These are phyloP conservation scores for Alcis repandata DNA, from an alignment of 2,888 invertebrate species.

Conservation along the genomic window DNA sequence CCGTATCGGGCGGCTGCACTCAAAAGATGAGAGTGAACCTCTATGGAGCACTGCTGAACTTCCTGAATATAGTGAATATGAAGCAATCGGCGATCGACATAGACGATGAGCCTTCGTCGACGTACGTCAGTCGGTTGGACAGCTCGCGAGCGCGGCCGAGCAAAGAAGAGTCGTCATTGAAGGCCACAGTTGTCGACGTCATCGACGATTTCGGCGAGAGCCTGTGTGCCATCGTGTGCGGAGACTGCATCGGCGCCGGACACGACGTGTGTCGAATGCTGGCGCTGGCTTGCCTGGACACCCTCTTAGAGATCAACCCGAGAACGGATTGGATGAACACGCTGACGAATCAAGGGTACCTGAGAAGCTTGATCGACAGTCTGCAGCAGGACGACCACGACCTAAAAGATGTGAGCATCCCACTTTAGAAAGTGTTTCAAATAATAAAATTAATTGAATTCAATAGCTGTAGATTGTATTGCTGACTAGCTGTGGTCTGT, in stretches of 20 bases:
- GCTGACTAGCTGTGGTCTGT: too few relatives aligned
- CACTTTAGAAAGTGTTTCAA: too few relatives aligned
- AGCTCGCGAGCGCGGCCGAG: constrained; percentile 76
- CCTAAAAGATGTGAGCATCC: constrained; percentile 79
- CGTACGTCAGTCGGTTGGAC: constrained; percentile 89
- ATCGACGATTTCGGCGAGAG: constrained; percentile 92
- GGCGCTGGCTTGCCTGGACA: constrained; percentile 93
- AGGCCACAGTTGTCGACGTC: constrained; percentile 77
- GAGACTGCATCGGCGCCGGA: constrained; percentile 93
- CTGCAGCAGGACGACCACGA: constrained; percentile 91
- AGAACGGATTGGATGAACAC: constrained; percentile 86
- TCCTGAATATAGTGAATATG: constrained; percentile 90
- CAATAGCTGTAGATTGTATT: too few relatives aligned
- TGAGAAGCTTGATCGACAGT: constrained; percentile 94
- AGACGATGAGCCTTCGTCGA: constrained; percentile 73
- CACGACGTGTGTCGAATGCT: constrained; percentile 97
- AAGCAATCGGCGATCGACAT: constrained; percentile 76
- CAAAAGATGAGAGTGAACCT: constrained; percentile 95
- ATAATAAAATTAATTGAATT: too few relatives aligned
- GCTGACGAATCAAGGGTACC: constrained; percentile 87
- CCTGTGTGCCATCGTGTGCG: constrained; percentile 92
- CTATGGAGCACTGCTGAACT: constrained; percentile 94
- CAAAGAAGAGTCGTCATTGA: constrained; percentile 72
- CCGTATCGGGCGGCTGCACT: constrained; percentile 92
- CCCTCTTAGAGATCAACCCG: constrained; percentile 91